Evolutionary conservation across 2,888 invertebrate genomes (phyloP).

Genomic region (Nysson spinosus): DNA sequence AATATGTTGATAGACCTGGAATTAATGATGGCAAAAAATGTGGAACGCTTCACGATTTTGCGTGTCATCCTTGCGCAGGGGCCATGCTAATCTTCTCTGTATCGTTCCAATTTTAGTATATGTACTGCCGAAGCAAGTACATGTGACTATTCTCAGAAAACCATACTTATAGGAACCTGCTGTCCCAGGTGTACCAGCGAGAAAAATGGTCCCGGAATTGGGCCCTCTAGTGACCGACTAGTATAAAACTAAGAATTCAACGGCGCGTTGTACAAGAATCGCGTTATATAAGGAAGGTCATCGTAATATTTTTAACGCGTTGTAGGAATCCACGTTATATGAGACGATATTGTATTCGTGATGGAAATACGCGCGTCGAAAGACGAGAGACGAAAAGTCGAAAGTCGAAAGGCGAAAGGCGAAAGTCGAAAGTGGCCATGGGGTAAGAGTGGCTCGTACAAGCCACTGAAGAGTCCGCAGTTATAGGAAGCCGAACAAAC

Average conservation of each 20-base stretch:
- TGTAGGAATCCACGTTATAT: no score
- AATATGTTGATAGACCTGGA: not conserved
- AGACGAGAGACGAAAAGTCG: no score
- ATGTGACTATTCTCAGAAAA: accelerated
- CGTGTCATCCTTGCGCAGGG: slow-evolving; percentile 95
- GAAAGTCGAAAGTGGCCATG: slow-evolving; percentile 59
- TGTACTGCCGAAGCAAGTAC: slow-evolving; percentile 88
- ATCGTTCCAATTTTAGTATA: slow-evolving; percentile 94
- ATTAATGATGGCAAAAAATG: slow-evolving; percentile 79
- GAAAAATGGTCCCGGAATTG: slow-evolving; percentile 11
- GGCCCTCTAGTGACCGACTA: not conserved
- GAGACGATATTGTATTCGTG: no score
- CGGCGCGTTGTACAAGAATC: no score
- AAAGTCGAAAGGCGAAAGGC: no score
- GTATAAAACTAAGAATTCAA: no score
- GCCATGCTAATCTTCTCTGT: slow-evolving; percentile 96
- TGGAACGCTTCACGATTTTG: slow-evolving; percentile 94
- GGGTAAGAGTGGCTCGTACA: slow-evolving; percentile 56
- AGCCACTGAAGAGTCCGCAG: slow-evolving; percentile 61
- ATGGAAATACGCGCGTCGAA: slow-evolving; percentile 57
- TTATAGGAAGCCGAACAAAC: slow-evolving; percentile 57
- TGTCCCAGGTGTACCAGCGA: not conserved
- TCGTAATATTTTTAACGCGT: no score
- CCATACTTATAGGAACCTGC: slow-evolving; percentile 1
- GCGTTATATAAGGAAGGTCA: no score